Conservation (phyloP, 2,888 invertebrate genomes). For the Plagodis pulveraria region DNA sequence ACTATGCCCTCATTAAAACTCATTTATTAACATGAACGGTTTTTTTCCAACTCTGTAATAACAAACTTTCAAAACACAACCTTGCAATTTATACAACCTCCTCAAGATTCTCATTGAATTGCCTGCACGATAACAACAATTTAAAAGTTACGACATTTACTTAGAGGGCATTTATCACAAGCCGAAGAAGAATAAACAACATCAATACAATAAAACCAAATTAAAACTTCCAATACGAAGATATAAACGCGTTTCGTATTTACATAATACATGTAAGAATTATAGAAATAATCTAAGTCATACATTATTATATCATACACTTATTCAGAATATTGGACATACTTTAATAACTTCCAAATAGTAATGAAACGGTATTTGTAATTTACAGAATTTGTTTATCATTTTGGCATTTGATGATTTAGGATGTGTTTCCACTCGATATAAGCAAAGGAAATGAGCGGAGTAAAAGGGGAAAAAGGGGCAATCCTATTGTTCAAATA, state of each 20-base stretch:
- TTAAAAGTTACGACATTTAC: neutral
- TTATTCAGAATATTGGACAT: constrained; percentile 26
- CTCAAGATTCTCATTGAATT: neutral
- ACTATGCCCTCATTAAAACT: too few relatives aligned
- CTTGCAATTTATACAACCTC: neutral
- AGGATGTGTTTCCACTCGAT: neutral
- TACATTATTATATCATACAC: neutral
- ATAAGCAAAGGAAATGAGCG: too few relatives aligned
- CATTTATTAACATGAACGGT: too few relatives aligned
- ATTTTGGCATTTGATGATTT: constrained; percentile 13
- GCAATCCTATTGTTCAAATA: too few relatives aligned
- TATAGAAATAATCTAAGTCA: too few relatives aligned
- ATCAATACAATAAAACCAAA: constrained; percentile 4
- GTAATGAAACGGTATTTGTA: neutral
- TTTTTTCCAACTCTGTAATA: neutral
- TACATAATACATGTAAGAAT: too few relatives aligned
- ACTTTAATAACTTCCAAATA: constrained; percentile 4
- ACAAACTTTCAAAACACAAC: too few relatives aligned
- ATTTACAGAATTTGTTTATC: constrained; percentile 4
- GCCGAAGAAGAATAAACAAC: constrained; percentile 1
- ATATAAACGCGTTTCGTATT: neutral
- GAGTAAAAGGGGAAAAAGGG: too few relatives aligned
- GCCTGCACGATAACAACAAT: neutral
- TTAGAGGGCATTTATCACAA: neutral
- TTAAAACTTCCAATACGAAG: neutral